Percentiles rank a stretch among this genome's conserved stretches.
Evolutionary conservation across 1,140 invertebrate species (phyloP).

Genomic region (Caenorhabditis elegans): WBcel235 BX284605.5:1568501-1569000

Average conservation of each 20-base stretch:
- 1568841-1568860: slow-evolving; percentile 30
- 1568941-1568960: not conserved
- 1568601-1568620: too few relatives aligned
- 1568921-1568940: slow-evolving; percentile 21
- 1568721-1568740: too few relatives aligned
- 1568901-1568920: slow-evolving; percentile 22
- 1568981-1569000: not conserved
- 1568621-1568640: too few relatives aligned
- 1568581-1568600: too few relatives aligned
- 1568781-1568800: slow-evolving; percentile 11
- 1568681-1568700: too few relatives aligned
- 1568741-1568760: not conserved
- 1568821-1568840: slow-evolving; percentile 6
- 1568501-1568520: too few relatives aligned
- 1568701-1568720: too few relatives aligned
- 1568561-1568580: too few relatives aligned
- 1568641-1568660: too few relatives aligned
- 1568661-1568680: too few relatives aligned
- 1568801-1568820: not conserved
- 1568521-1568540: too few relatives aligned
- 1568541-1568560: too few relatives aligned
- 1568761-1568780: not conserved
- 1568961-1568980: not conserved
- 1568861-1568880: slow-evolving; percentile 25
- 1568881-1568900: slow-evolving; percentile 19